Percentiles rank a stretch among this genome's conserved stretches.
phyloP scores from a whole-genome alignment of 2,113 vertebrate species.

The Empidonax alnorum region DNA sequence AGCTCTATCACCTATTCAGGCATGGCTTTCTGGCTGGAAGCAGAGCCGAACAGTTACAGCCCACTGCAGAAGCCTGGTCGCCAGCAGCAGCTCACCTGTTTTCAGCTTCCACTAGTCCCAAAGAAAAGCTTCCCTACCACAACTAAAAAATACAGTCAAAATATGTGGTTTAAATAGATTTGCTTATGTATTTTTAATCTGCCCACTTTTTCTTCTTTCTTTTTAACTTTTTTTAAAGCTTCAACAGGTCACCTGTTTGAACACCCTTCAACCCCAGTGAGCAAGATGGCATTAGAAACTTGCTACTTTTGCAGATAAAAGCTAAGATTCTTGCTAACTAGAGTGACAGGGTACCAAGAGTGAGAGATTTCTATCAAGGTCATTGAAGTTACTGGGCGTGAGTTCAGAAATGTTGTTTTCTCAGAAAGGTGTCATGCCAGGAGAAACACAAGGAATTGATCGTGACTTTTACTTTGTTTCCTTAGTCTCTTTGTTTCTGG shows the following conservation, averaged over 20 bases:
- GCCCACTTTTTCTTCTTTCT: background rate
- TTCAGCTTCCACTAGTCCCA: background rate
- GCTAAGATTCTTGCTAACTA: background rate
- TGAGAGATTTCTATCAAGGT: slow-evolving; percentile 26
- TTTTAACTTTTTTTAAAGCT: background rate
- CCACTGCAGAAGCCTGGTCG: background rate
- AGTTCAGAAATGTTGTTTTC: slow-evolving; percentile 21
- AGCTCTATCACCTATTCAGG: background rate
- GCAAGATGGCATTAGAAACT: background rate
- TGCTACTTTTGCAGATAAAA: slow-evolving; percentile 8
- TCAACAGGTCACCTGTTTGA: background rate
- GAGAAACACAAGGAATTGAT: background rate
- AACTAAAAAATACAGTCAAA: background rate
- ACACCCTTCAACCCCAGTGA: background rate
- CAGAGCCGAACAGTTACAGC: background rate
- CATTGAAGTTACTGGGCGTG: background rate
- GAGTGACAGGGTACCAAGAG: background rate
- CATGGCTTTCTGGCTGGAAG: background rate
- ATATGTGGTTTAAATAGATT: background rate
- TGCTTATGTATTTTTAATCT: background rate
- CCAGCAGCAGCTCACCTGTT: background rate
- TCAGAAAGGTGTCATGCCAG: slow-evolving; percentile 15
- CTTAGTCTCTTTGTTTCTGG: slow-evolving; percentile 6
- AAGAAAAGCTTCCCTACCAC: background rate
- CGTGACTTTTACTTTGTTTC: background rate